Evolutionary conservation across 2,888 invertebrate genomes (phyloP).

Genomic region (Lordiphosa andalusiaca): DNA sequence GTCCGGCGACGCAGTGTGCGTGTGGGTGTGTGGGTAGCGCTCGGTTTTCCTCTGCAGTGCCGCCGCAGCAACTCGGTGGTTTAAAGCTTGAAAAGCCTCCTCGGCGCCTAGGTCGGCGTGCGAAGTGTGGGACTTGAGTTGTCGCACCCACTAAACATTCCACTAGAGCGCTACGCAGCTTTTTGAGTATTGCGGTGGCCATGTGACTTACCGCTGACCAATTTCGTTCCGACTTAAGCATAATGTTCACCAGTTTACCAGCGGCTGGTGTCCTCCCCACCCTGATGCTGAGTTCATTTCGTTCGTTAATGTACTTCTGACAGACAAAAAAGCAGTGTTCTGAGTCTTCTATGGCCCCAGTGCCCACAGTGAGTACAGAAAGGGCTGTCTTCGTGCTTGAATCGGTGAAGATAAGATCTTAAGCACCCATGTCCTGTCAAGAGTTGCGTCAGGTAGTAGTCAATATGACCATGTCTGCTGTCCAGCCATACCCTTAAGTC

Average conservation of each 20-base stretch:
- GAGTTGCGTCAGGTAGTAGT: neutral
- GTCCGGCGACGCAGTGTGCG: too few relatives aligned
- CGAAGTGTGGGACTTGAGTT: too few relatives aligned
- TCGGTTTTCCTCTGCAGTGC: too few relatives aligned
- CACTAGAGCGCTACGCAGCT: too few relatives aligned
- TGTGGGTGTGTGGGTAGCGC: too few relatives aligned
- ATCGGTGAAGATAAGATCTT: neutral
- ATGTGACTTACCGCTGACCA: neutral
- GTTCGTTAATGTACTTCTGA: neutral
- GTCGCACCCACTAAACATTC: too few relatives aligned
- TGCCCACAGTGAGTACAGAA: neutral
- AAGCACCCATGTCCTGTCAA: slow-evolving; percentile 1
- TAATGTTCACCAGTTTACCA: neutral
- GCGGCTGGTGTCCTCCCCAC: neutral
- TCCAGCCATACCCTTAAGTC: too few relatives aligned
- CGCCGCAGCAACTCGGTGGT: too few relatives aligned
- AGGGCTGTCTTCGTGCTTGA: neutral
- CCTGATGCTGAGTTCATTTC: neutral
- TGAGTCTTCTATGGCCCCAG: too few relatives aligned
- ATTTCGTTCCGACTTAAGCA: neutral
- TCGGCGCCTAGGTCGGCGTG: too few relatives aligned
- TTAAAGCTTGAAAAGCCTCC: too few relatives aligned
- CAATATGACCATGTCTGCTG: neutral
- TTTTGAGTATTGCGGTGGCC: too few relatives aligned
- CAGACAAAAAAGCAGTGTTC: neutral